Evolutionary conservation across 2,888 invertebrate species (phyloP), one percentile per base, ranked within the genome.

Genomic region (Dynastes hyllus): DNA sequence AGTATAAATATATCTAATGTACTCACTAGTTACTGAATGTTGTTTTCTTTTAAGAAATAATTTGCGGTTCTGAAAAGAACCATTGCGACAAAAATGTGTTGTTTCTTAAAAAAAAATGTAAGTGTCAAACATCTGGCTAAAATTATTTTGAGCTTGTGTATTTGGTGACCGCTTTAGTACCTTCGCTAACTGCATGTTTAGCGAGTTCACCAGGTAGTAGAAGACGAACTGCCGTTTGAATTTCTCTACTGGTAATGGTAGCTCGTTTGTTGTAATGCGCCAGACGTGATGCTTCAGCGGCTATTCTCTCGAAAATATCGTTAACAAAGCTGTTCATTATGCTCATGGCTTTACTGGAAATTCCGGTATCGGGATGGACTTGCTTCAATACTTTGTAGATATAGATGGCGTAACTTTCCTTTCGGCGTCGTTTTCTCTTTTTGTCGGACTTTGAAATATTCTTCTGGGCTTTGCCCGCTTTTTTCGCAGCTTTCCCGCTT

Each of bases 261-360:
- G 91, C 92, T 61, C 92, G 90, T 86, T 93, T 93, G 81, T 91
- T 91, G 85, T 93, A 92, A 8, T 91, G 91, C 0, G 92, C 92
- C 79, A 95, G 85, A 73, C 92, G 91, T 0, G 92, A 92, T 0
- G 94, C 92, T 85, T 95, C 93, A 0, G 90, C 88, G 0, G 94
- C 94, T 65, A 95, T 93, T 65, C 92, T 91, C 86, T 95, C 94
- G 84, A 95, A 90, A 84, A 94, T 92, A 83, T 95, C 95, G 82
- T 93, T 93, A 0, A 95, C 93, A 81, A 95, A 95, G 84, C 92
- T 92, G 76, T 81, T 81, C 81, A 80, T 81, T 50, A 81, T 80
- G 27, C 71, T 70, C 81, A 81, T 80, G 9, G 87, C 93, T 83
- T 94, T 93, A 32, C 91, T 91, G 0, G 94, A 93, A 75, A 95